Conservation (phyloP, 2,888 invertebrate genomes). For the Aproaerema taeniolella region DNA sequence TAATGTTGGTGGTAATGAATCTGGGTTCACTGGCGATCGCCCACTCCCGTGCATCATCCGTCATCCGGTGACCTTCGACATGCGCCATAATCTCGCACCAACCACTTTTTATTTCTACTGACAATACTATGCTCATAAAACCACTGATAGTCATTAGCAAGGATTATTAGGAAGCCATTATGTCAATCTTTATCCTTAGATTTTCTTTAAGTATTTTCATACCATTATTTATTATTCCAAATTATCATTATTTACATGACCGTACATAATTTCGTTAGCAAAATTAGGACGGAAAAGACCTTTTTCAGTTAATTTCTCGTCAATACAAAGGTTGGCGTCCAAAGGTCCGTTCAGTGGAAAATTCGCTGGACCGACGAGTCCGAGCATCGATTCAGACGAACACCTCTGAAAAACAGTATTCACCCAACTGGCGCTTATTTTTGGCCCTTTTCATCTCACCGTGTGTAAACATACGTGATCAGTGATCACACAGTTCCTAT, state of each 20-base stretch:
- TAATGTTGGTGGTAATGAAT: slow-evolving; percentile 67
- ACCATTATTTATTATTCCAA: slow-evolving; percentile 14
- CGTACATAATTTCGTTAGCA: slow-evolving; percentile 49
- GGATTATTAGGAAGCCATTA: neutral
- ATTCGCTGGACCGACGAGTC: slow-evolving; percentile 71
- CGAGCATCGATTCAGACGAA: slow-evolving; percentile 65
- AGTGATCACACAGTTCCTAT: slow-evolving; percentile 31
- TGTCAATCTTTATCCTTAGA: neutral
- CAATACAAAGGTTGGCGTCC: slow-evolving; percentile 67
- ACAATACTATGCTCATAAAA: slow-evolving; percentile 18
- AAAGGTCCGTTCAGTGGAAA: slow-evolving; percentile 72
- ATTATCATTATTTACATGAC: slow-evolving; percentile 35
- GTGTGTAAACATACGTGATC: slow-evolving; percentile 55
- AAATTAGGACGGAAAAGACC: slow-evolving; percentile 63
- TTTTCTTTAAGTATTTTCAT: neutral
- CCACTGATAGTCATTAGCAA: slow-evolving; percentile 6
- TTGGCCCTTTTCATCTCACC: slow-evolving; percentile 71
- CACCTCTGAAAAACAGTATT: slow-evolving; percentile 73
- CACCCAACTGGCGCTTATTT: slow-evolving; percentile 70
- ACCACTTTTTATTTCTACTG: slow-evolving; percentile 31
- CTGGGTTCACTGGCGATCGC: slow-evolving; percentile 52
- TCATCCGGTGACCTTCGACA: slow-evolving; percentile 62
- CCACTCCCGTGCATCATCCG: slow-evolving; percentile 68
- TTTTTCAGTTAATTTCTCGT: slow-evolving; percentile 65
- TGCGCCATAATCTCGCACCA: slow-evolving; percentile 22